These are phyloP conservation scores for Stramonita haemastoma DNA, from an alignment of 2,888 invertebrate species.

Conservation along the genomic window DNA sequence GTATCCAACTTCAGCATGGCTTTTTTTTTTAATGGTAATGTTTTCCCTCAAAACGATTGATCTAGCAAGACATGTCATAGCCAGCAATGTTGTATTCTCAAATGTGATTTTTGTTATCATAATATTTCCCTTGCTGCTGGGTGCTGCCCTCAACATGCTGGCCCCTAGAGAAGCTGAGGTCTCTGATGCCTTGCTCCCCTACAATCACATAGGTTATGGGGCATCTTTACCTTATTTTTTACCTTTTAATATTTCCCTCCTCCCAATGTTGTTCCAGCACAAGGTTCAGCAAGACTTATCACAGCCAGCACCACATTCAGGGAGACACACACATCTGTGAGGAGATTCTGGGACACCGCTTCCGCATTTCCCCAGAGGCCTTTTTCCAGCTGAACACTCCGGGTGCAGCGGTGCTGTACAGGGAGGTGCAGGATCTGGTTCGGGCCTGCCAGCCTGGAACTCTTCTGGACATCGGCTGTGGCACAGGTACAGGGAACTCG, in stretches of 20 bases:
- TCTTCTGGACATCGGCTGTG: slow-evolving; percentile 51
- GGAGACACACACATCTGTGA: slow-evolving; percentile 75
- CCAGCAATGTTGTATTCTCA: too few species aligned
- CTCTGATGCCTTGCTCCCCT: too few species aligned
- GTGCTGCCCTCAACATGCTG: too few species aligned
- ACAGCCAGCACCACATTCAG: neutral
- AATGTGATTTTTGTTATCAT: too few species aligned
- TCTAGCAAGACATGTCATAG: too few species aligned
- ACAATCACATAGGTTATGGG: too few species aligned
- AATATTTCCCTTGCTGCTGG: neutral
- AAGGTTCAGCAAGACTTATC: neutral
- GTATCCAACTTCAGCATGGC: too few species aligned
- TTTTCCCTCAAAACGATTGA: too few species aligned
- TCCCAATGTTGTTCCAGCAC: neutral
- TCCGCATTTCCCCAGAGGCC: slow-evolving; percentile 76
- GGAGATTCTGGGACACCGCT: slow-evolving; percentile 73
- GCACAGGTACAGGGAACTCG: slow-evolving; percentile 40
- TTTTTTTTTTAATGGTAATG: too few species aligned
- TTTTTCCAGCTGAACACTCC: slow-evolving; percentile 77
- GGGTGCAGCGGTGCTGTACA: slow-evolving; percentile 50
- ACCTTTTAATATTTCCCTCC: neutral
- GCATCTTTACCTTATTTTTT: too few species aligned
- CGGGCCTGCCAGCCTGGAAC: neutral
- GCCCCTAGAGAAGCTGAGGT: too few species aligned
- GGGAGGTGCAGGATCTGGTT: slow-evolving; percentile 42